These are phyloP conservation scores for Elephas maximus DNA, from an alignment of 2,113 vertebrate species.

Conservation along the genomic window DNA sequence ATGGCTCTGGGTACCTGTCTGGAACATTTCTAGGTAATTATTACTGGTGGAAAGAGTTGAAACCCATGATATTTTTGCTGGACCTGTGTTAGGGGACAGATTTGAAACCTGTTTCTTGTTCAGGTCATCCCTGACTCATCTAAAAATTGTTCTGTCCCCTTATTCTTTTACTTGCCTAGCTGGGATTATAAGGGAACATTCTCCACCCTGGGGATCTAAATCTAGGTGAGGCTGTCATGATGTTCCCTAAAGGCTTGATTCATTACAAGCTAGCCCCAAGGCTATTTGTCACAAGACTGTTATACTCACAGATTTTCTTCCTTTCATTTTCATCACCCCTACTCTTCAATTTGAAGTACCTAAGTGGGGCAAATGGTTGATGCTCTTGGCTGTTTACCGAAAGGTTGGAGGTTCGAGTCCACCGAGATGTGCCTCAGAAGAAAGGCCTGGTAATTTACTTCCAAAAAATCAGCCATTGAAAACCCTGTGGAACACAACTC, in stretches of 20 bases:
- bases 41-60: not conserved
- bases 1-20: not conserved
- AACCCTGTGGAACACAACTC: not conserved
- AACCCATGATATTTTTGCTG: slow-evolving; percentile 9
- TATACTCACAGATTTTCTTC: slow-evolving; percentile 8
- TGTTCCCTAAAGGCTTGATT: not conserved
- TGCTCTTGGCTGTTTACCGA: not conserved
- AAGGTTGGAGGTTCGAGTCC: not conserved
- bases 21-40: not conserved
- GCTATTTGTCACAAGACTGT: not conserved
- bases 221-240: not conserved
- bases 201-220: not conserved
- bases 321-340: not conserved
- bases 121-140: not conserved
- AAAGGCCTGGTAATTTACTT: not conserved
- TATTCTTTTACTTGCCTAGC: not conserved
- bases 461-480: not conserved
- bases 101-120: not conserved
- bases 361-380: not conserved
- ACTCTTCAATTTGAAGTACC: not conserved
- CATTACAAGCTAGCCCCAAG: not conserved
- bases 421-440: not conserved
- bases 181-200: not conserved
- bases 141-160: not conserved
- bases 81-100: not conserved